Conservation (phyloP, 2,797 vertebrate genomes). For the Oreochromis grahami region DNA sequence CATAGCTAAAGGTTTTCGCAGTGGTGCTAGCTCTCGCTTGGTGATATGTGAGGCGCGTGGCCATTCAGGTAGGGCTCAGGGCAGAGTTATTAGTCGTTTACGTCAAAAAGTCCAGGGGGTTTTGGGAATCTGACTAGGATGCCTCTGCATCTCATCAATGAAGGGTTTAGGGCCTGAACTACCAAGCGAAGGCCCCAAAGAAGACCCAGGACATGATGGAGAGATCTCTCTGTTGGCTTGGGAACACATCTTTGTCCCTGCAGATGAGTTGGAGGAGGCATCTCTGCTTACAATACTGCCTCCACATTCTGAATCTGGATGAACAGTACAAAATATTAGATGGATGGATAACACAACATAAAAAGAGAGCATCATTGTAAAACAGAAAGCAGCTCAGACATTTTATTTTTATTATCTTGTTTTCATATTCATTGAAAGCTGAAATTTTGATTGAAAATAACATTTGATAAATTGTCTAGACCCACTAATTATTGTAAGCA, state of each 20-base stretch:
- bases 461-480: not conserved
- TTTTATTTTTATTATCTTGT: not conserved
- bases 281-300: not conserved
- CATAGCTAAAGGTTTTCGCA: not conserved
- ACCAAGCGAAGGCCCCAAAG: rapidly evolving
- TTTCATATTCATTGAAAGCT: not conserved
- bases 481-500: not conserved
- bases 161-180: not conserved
- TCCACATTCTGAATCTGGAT: not conserved
- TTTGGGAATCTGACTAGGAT: not conserved
- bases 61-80: not conserved
- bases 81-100: not conserved
- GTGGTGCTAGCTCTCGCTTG: not conserved
- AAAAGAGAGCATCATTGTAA: not conserved
- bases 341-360: not conserved
- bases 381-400: not conserved
- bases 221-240: not conserved
- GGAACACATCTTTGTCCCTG: not conserved
- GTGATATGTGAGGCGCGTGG: too few species aligned
- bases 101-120: not conserved
- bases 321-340: not conserved
- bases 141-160: not conserved
- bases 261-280: not conserved
- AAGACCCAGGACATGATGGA: not conserved
- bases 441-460: not conserved